A percentile compares a stretch with the other conserved stretches of the same genome.
Conservation (phyloP, 2,113 vertebrate genomes). For the Pica pica region DNA sequence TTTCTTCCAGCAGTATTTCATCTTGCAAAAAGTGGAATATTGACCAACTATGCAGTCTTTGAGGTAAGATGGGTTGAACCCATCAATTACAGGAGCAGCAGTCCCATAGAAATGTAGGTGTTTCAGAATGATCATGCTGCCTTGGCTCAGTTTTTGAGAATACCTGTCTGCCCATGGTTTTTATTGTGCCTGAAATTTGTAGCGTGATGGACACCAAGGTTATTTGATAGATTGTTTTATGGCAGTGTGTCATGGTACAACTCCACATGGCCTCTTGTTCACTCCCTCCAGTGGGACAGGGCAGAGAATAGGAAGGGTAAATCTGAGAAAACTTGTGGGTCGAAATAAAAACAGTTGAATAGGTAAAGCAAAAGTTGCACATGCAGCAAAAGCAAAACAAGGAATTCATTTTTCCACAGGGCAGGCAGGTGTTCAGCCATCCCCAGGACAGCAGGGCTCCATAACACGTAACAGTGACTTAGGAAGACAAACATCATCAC, state of each 20-base stretch:
- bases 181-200: neutral
- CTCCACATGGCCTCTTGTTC: neutral
- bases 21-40: neutral
- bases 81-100: neutral
- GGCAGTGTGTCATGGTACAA: neutral
- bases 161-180: neutral
- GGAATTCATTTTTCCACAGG: neutral
- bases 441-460: neutral
- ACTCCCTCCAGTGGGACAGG: neutral
- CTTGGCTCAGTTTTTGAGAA: neutral
- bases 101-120: neutral
- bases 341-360: fast-evolving
- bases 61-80: neutral
- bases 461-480: fast-evolving
- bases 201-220: neutral
- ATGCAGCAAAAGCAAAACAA: neutral
- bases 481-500: neutral
- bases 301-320: neutral
- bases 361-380: neutral
- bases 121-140: neutral
- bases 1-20: neutral
- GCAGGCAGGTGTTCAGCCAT: neutral
- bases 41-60: neutral
- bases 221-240: neutral
- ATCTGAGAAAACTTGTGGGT: neutral